Evolutionary conservation across 2,888 invertebrate species (phyloP), one percentile per base, ranked within the genome.

Genomic region (Aricia artaxerxes): DNA sequence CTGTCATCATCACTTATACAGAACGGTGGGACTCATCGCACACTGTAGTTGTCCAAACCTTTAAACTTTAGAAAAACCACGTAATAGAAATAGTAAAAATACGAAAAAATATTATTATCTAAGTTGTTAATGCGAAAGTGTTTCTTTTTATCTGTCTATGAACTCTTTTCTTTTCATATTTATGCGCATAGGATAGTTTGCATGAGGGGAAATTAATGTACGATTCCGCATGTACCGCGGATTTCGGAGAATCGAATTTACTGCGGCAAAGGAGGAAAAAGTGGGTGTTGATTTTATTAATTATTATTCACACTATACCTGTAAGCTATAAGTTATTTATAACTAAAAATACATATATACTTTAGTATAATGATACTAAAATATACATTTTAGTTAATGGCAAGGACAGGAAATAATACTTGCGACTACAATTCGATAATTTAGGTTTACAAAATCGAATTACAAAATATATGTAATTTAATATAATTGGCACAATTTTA

Each of bases 1-100:
- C 88, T 89, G 89, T 88, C 92, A 88, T 87, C 90, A 89, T 89
- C 88, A 86, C 85, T 88, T 88, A 87, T 86, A 57, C 69, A n/a
- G 53, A 72, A 31, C 24, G 38, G 53, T 35, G 0, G 7, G 35
- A 53, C 72, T 31, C 69, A 69, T 76, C 76, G 76, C 76, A 76
- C 76, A 76, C 35, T 24, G 24, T 24, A 24, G 24, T 24, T 24
- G 24, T 24, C 24, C 24, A 24, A 24, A 24, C 24, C 24, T 24
- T 24, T 24, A 24, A 24, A 24, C 6, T 6, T 40, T 40, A 40
- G 5, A 40, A 40, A 40, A 5, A 40, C 0, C 40, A 40, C 40
- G 6, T 40, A 40, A 40, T 40, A 40, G 7, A 44, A 44, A 44
- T 44, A 49, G 57, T 57, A 57, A 16, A 57, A 16, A 16, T 57